These are phyloP conservation scores for Cylloceria caligata DNA, from an alignment of 2,888 invertebrate genomes.

Conservation along the genomic window DNA sequence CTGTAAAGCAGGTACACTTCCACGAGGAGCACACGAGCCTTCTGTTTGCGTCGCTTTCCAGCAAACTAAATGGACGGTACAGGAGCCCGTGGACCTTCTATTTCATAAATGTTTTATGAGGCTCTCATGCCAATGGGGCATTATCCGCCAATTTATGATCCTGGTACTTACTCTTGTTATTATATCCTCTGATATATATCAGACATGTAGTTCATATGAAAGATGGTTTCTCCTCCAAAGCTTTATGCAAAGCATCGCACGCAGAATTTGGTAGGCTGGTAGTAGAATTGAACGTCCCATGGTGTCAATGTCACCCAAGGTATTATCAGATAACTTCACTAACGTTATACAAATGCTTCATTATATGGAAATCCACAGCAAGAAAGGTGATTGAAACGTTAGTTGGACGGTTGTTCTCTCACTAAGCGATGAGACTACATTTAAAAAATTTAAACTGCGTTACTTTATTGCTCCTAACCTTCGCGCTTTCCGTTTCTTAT, in stretches of 20 bases:
- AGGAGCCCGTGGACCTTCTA: slow-evolving; percentile 66
- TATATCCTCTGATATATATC: slow-evolving; percentile 34
- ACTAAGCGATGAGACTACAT: neutral
- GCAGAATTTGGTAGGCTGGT: too few relatives aligned
- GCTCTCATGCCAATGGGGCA: slow-evolving; percentile 64
- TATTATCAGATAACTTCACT: too few relatives aligned
- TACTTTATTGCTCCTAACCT: neutral
- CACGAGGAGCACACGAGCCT: slow-evolving; percentile 27
- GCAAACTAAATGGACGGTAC: slow-evolving; percentile 20
- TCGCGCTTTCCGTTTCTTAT: neutral
- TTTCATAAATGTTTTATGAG: slow-evolving; percentile 77
- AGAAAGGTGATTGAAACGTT: too few relatives aligned
- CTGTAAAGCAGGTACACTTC: slow-evolving; percentile 28
- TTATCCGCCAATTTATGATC: slow-evolving; percentile 78
- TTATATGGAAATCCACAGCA: too few relatives aligned
- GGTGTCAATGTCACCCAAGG: too few relatives aligned
- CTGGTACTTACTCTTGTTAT: slow-evolving; percentile 28
- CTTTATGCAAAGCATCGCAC: neutral
- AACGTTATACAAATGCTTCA: too few relatives aligned
- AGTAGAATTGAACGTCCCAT: too few relatives aligned
- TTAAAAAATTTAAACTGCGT: neutral
- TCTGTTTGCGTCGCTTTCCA: slow-evolving; percentile 55
- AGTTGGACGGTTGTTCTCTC: neutral
- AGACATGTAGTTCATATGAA: neutral
- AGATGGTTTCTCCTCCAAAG: neutral